A percentile compares a stretch with the other conserved stretches of the same genome.
These are phyloP conservation scores for Nasonia oneida DNA, from an alignment of 2,888 invertebrate genomes.

Conservation along the genomic window DNA sequence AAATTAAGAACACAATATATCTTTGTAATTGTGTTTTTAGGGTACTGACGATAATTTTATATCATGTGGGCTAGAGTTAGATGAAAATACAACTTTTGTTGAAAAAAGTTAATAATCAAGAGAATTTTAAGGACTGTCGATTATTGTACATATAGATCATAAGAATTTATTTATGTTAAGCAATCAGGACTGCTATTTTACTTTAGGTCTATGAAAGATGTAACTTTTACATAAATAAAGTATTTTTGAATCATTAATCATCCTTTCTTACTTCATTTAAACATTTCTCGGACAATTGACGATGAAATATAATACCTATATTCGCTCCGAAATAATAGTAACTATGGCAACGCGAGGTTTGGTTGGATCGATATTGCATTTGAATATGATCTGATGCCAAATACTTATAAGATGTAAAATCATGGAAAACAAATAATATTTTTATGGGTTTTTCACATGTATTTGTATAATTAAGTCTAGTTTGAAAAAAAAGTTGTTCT, in stretches of 20 bases:
- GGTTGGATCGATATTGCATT: constrained; percentile 2
- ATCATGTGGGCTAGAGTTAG: constrained; percentile 71
- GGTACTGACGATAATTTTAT: constrained; percentile 72
- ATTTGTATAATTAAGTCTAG: too few relatives aligned
- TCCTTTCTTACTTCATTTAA: background rate
- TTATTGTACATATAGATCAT: constrained; percentile 50
- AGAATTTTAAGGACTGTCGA: background rate
- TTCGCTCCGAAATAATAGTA: background rate
- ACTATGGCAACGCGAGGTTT: background rate
- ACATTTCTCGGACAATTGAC: too few relatives aligned
- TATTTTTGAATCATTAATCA: constrained; percentile 36
- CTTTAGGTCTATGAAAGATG: background rate
- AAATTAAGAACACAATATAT: background rate
- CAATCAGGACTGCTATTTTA: constrained; percentile 7
- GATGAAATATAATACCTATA: background rate
- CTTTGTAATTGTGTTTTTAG: constrained; percentile 64
- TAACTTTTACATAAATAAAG: constrained; percentile 50
- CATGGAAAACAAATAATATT: too few relatives aligned
- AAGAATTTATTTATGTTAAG: constrained; percentile 43
- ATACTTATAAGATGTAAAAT: too few relatives aligned
- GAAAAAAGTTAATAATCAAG: constrained; percentile 53
- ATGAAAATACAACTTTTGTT: constrained; percentile 68
- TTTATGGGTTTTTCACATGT: too few relatives aligned
- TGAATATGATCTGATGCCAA: too few relatives aligned
- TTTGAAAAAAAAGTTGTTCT: too few relatives aligned